These are phyloP conservation scores for Eupithecia insigniata DNA, from an alignment of 2,888 invertebrate genomes.

Conservation along the genomic window DNA sequence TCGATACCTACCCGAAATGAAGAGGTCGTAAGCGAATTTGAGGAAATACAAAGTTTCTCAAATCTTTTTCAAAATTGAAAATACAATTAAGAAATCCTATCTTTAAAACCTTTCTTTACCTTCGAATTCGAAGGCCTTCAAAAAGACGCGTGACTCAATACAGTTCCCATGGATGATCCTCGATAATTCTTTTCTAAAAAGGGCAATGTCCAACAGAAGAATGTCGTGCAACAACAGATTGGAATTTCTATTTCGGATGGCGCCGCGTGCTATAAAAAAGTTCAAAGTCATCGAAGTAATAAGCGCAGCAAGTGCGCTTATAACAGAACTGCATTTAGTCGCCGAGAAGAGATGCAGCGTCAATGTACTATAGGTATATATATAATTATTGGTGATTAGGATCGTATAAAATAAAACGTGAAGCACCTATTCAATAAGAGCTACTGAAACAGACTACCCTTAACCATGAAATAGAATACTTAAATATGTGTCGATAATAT, in stretches of 20 bases:
- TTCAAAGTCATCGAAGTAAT: slow-evolving; percentile 64
- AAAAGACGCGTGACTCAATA: slow-evolving; percentile 31
- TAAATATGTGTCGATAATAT: not conserved
- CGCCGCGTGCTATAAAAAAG: slow-evolving; percentile 57
- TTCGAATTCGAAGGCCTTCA: slow-evolving; percentile 19
- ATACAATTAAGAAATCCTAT: too few species aligned
- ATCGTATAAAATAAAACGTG: slow-evolving; percentile 15
- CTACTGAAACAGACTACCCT: not conserved
- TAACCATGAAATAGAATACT: not conserved
- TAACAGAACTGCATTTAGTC: slow-evolving; percentile 41
- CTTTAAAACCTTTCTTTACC: too few species aligned
- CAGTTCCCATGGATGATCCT: slow-evolving; percentile 51
- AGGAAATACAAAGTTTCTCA: not conserved
- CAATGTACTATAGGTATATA: slow-evolving; percentile 51
- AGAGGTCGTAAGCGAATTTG: not conserved
- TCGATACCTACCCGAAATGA: not conserved
- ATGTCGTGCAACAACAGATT: slow-evolving; percentile 49
- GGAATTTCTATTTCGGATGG: slow-evolving; percentile 50
- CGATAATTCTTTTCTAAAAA: slow-evolving; percentile 38
- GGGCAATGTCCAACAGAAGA: slow-evolving; percentile 56
- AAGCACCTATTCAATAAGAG: not conserved
- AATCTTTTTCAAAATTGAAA: slow-evolving; percentile 1
- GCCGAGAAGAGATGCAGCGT: slow-evolving; percentile 45
- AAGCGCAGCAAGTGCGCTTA: slow-evolving; percentile 53
- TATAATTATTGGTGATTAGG: slow-evolving; percentile 34